These are phyloP conservation scores for Coregonus sp. DNA, from an alignment of 2,797 vertebrate genomes.

Conservation along the genomic window DNA sequence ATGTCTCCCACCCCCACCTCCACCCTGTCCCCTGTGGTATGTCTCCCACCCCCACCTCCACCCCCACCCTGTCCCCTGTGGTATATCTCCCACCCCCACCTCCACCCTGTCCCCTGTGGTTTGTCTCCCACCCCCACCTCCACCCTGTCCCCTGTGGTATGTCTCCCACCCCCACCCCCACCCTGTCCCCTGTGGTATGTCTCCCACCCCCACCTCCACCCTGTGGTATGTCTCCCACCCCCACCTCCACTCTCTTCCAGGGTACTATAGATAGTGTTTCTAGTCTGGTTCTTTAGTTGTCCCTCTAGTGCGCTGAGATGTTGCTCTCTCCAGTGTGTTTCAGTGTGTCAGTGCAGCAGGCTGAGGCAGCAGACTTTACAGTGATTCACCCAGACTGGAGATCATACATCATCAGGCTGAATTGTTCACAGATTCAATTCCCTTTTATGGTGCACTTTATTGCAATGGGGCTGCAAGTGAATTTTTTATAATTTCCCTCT, in stretches of 20 bases:
- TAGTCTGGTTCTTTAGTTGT: not conserved
- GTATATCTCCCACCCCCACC: no score
- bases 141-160: no score
- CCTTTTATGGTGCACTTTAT: slow-evolving; percentile 31
- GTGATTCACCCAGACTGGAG: slow-evolving; percentile 15
- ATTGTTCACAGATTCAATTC: slow-evolving; percentile 39
- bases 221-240: no score
- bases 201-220: no score
- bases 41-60: no score
- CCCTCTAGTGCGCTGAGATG: not conserved
- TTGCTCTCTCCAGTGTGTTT: not conserved
- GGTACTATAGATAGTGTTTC: not conserved
- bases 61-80: no score
- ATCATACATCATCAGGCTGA: slow-evolving; percentile 49
- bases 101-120: no score
- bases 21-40: no score
- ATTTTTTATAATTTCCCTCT: slow-evolving; percentile 39
- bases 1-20: no score
- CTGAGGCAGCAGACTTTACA: not conserved
- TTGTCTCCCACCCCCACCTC: no score
- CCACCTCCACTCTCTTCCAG: not conserved
- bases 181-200: no score
- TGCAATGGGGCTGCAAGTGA: slow-evolving; percentile 37
- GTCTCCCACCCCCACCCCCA: no score
- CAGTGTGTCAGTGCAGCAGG: not conserved